phyloP scores from a whole-genome alignment of 35 echinoderm and acorn worm genomes.

The Hemicentrotus pulcherrimus region DNA sequence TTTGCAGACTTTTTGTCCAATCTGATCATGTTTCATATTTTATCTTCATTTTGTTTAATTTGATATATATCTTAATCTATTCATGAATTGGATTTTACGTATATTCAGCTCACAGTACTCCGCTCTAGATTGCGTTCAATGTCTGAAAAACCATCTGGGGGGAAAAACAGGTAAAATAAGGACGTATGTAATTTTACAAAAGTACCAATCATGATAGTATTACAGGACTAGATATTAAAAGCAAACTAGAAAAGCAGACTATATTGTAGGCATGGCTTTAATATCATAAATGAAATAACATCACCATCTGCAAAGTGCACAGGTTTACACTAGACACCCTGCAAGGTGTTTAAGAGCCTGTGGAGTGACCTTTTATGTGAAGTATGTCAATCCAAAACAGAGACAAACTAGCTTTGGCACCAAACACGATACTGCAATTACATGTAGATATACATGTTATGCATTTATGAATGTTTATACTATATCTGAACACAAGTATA shows the following conservation, averaged over 20 bases:
- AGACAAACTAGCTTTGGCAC: neutral
- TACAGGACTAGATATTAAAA: neutral
- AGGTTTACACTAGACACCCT: neutral
- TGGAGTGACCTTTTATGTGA: neutral
- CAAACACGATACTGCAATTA: neutral
- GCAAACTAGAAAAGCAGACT: neutral
- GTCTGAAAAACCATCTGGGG: too few relatives aligned
- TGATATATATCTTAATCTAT: too few relatives aligned
- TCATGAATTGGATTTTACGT: too few relatives aligned
- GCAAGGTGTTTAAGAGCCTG: neutral
- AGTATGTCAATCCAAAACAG: neutral
- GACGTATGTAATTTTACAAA: neutral
- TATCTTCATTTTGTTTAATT: too few relatives aligned
- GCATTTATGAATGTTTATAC: too few relatives aligned
- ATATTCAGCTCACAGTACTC: neutral
- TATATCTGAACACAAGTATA: too few relatives aligned
- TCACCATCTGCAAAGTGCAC: neutral
- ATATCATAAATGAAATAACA: neutral
- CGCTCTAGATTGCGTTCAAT: neutral
- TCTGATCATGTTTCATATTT: neutral
- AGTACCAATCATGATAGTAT: neutral
- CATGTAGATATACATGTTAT: neutral
- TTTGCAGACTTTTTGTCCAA: neutral
- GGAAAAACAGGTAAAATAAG: too few relatives aligned
- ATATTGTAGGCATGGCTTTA: neutral